Percentiles rank a stretch among this genome's conserved stretches.
These are phyloP conservation scores for Macrotrachela quadricornifera DNA, from an alignment of 1,140 invertebrate species.

Conservation along the genomic window DNA sequence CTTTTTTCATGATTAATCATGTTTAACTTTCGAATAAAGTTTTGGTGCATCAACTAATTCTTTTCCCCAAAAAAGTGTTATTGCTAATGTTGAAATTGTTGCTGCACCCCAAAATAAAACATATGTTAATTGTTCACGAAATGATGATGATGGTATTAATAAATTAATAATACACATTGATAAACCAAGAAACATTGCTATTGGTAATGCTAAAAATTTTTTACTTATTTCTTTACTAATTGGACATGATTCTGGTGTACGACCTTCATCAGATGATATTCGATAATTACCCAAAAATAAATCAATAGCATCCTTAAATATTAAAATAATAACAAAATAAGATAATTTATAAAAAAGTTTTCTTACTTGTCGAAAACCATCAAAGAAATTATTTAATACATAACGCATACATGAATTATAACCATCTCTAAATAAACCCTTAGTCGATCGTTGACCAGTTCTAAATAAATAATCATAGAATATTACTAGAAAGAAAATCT, in stretches of 20 bases:
- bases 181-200: slow-evolving; percentile 36
- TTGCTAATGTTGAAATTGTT: slow-evolving; percentile 35
- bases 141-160: slow-evolving; percentile 54
- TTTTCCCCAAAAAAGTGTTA: slow-evolving; percentile 55
- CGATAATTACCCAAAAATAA: slow-evolving; percentile 69
- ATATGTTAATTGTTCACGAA: slow-evolving; percentile 61
- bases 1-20: too few species aligned
- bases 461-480: background rate
- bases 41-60: slow-evolving; percentile 57
- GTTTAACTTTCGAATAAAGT: slow-evolving; percentile 18
- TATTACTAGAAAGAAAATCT: too few species aligned
- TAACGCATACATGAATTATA: slow-evolving; percentile 73
- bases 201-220: background rate
- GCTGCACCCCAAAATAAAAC: slow-evolving; percentile 67
- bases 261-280: slow-evolving; percentile 32
- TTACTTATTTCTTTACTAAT: background rate
- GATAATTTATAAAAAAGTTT: slow-evolving; percentile 4
- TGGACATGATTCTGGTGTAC: background rate
- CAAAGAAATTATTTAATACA: slow-evolving; percentile 89
- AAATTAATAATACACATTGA: slow-evolving; percentile 67
- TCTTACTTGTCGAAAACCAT: slow-evolving; percentile 67
- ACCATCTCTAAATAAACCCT: slow-evolving; percentile 51
- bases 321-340: background rate
- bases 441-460: too few species aligned
- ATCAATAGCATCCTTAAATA: slow-evolving; percentile 63